phyloP scores from a whole-genome alignment of 1,140 invertebrate genomes.

The Pogonomyrmex californicus region DNA sequence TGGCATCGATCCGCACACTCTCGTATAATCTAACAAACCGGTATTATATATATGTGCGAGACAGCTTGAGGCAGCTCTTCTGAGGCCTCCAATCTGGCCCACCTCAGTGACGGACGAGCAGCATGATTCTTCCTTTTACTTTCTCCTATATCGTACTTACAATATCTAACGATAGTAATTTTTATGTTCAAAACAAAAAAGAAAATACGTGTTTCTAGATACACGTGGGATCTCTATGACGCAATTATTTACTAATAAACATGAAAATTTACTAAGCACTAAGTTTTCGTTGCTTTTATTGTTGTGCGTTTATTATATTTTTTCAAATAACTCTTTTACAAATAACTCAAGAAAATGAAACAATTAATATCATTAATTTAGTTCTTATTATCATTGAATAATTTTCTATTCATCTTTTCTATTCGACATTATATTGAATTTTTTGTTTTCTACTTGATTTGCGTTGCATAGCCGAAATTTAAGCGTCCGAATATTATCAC shows the following conservation, averaged over 20 bases:
- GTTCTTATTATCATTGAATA: not conserved
- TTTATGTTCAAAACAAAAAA: conserved; percentile 50
- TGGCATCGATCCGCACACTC: conserved; percentile 59
- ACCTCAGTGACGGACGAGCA: conserved; percentile 18
- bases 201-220: not conserved
- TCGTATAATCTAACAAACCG: conserved; percentile 77
- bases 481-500: conserved; percentile 76
- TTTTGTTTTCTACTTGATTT: not conserved
- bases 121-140: conserved; percentile 68
- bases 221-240: not conserved
- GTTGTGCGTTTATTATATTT: not conserved
- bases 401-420: not conserved
- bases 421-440: not conserved
- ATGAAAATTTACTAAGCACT: not conserved
- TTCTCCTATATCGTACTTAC: conserved; percentile 66
- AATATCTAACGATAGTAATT: conserved; percentile 70
- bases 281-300: not conserved
- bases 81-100: conserved; percentile 6
- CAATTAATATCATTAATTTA: not conserved
- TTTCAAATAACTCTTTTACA: not conserved
- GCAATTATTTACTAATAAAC: not conserved
- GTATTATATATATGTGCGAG: conserved; percentile 73
- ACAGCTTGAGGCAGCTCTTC: conserved; percentile 45
- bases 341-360: not conserved
- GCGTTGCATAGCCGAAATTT: conserved; percentile 61